Evolutionary conservation across 2,113 vertebrate species (phyloP), one percentile per base, ranked within the genome.

Genomic region (Donacobius atricapilla): DNA sequence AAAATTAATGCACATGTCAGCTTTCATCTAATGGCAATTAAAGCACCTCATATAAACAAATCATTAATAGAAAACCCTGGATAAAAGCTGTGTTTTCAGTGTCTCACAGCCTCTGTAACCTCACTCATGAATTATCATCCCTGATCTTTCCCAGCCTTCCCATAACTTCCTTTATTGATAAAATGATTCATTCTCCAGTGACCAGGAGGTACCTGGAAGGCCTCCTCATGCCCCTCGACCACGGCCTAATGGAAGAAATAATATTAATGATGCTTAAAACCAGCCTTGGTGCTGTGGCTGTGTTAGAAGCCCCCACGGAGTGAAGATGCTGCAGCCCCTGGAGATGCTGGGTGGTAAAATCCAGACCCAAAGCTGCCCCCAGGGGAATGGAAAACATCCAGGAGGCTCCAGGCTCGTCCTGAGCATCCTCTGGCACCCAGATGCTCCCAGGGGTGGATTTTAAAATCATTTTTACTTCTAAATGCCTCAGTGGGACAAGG

Each of bases 11-110:
- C 27, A 8, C 21, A 11, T 50, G 60, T 51, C 85, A 93, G 65
- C 94, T 95, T 90, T 95, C 80, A 89, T 83, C 93, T 83, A 24
- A 61, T 21, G 86, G 56, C 86, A 92, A 37, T 86, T 83, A 86
- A 81, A 77, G 51, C 63, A 66, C 58, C 37, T 40, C 51, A 30
- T 6, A 15, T 51, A 85, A 95, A 60, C 63, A 86, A 39, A 30
- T 73, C 10, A 7, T 65, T 83, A 72, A 19, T 37, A 30, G 7
- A 47, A 87, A 91, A 10, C 3, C 78, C 51, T 40, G 28, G 64
- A 22, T 57, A 40, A 90, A 94, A 96, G 42, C 42, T 23, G 16
- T n/a, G 54, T 24, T 78, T 69, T 40, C 68, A 22, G 65, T 40
- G 10, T 44, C 66, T 78, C 54, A 6, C 54, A 47, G 45, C 45